phyloP scores from a whole-genome alignment of 2,888 invertebrate genomes.

The Platycnemis pennipes region DNA sequence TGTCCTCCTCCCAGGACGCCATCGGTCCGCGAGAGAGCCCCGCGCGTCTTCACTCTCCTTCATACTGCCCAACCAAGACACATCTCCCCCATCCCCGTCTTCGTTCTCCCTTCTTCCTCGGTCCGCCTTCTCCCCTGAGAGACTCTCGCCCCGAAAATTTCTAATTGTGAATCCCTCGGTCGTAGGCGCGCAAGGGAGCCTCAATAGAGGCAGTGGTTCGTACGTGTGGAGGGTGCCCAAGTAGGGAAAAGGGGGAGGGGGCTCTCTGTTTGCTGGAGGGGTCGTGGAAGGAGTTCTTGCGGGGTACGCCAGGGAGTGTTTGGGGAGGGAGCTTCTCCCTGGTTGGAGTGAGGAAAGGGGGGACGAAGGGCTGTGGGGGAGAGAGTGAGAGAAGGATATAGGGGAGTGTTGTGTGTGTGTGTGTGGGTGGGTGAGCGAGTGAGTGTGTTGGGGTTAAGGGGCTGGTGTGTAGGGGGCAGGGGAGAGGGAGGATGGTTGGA shows the following conservation, averaged over 20 bases:
- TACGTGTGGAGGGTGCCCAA: constrained; percentile 39
- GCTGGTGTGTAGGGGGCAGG: background rate
- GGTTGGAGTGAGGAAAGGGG: background rate
- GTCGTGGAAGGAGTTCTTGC: background rate
- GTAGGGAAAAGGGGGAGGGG: background rate
- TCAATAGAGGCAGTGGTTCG: constrained; percentile 31
- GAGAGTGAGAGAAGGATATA: background rate
- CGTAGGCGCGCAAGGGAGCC: constrained; percentile 32
- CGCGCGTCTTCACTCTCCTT: too few relatives aligned
- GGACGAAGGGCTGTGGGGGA: background rate
- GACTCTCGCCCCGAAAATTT: constrained; percentile 8
- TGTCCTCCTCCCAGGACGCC: too few relatives aligned
- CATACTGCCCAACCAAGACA: background rate
- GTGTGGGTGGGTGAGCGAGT: background rate
- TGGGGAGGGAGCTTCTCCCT: background rate
- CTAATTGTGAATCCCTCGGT: constrained; percentile 36
- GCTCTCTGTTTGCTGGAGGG: background rate
- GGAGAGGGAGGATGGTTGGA: background rate
- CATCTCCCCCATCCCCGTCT: background rate
- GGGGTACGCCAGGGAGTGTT: background rate
- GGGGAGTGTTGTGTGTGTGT: background rate
- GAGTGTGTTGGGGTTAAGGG: background rate
- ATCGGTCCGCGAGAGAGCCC: too few relatives aligned
- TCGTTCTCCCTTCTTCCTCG: background rate
- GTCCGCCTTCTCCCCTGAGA: background rate